Percentiles rank a stretch among this genome's conserved stretches.
Evolutionary conservation across 2,888 invertebrate species (phyloP).

Genomic region (Girardia tigrina): DNA sequence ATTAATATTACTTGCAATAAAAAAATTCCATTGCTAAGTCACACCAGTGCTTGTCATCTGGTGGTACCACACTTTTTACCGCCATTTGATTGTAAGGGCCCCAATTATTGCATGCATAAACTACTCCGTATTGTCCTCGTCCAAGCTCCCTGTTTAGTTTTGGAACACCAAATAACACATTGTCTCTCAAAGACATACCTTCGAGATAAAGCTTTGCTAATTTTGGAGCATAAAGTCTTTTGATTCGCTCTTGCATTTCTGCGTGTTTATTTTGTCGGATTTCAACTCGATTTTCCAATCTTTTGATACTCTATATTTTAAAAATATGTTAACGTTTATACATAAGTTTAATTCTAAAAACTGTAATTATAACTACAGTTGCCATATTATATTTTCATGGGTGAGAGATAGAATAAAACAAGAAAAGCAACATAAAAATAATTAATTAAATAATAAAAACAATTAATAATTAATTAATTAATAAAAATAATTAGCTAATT

Average conservation of each 20-base stretch:
- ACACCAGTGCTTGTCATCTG: constrained; percentile 74
- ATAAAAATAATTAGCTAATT: no score
- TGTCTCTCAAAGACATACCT: constrained; percentile 67
- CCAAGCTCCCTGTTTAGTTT: constrained; percentile 54
- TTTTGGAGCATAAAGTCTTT: constrained; percentile 64
- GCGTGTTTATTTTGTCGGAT: constrained; percentile 66
- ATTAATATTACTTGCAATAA: constrained; percentile 60
- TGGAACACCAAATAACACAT: constrained; percentile 61
- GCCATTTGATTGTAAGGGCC: constrained; percentile 64
- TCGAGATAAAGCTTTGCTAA: constrained; percentile 69
- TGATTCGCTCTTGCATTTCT: constrained; percentile 57
- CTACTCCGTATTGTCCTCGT: constrained; percentile 76
- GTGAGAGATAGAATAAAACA: no score
- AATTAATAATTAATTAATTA: no score
- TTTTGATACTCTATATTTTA: not conserved
- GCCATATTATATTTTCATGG: no score
- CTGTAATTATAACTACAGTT: no score
- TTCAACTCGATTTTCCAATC: constrained; percentile 59
- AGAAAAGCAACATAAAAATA: no score
- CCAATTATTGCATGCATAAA: constrained; percentile 60
- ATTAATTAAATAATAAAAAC: no score
- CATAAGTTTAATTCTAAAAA: no score
- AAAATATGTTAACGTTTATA: no score
- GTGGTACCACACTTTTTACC: constrained; percentile 72
- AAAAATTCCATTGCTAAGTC: constrained; percentile 80